These are phyloP conservation scores for Odobenus rosmarus DNA, from an alignment of 2,113 vertebrate genomes.

Conservation along the genomic window DNA sequence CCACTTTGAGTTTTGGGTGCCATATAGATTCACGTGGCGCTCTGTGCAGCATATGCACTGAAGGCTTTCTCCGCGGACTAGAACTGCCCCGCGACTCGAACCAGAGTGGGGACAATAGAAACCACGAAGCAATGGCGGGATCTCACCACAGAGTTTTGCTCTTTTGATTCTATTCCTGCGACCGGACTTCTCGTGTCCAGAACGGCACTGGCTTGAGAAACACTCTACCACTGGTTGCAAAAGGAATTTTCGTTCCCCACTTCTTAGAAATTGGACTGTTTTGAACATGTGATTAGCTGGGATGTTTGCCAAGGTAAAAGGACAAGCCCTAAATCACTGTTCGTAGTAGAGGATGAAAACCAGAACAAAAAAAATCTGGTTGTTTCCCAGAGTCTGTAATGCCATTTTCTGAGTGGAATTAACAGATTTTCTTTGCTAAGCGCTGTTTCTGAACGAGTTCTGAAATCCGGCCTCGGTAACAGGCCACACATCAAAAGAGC, in stretches of 20 bases:
- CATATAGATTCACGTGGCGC: constrained; percentile 75
- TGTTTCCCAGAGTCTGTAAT: constrained; percentile 50
- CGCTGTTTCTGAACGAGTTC: constrained; percentile 30
- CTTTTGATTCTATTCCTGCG: constrained; percentile 29
- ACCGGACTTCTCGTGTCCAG: not conserved
- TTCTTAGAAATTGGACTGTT: constrained; percentile 56
- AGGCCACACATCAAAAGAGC: not conserved
- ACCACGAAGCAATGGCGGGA: constrained; percentile 68
- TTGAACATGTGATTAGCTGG: constrained; percentile 50
- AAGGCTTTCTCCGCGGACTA: constrained; percentile 31
- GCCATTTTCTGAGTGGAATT: constrained; percentile 19
- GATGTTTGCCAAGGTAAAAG: constrained; percentile 58
- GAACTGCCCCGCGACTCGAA: constrained; percentile 43
- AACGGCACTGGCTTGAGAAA: constrained; percentile 37
- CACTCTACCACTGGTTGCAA: not conserved
- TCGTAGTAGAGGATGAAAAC: constrained; percentile 1
- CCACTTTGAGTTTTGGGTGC: constrained; percentile 76
- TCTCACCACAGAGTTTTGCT: constrained; percentile 2
- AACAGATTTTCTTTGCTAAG: constrained; percentile 36
- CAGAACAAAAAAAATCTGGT: not conserved
- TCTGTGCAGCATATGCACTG: constrained; percentile 78
- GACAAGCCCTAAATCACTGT: constrained; percentile 23
- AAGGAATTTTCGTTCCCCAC: constrained; percentile 29
- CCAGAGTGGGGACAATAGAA: constrained; percentile 73
- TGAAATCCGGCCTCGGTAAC: not conserved